Evolutionary conservation across 2,113 vertebrate genomes (phyloP).

Genomic region (Macrotus californicus): DNA sequence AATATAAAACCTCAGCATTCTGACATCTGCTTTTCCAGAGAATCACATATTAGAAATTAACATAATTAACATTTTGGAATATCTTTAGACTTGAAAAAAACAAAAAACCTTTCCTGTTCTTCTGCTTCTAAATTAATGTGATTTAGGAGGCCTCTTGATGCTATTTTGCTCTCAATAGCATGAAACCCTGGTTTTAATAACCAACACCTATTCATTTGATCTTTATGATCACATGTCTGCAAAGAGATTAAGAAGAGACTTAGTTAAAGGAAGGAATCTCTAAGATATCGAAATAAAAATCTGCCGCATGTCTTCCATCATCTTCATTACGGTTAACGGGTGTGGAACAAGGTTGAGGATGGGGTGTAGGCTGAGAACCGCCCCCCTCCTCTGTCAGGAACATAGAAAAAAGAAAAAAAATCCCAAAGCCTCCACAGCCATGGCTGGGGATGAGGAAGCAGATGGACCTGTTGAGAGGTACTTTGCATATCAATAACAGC

Average conservation of each 20-base stretch:
- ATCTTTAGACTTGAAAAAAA: neutral
- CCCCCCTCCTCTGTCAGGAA: no score
- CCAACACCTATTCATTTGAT: neutral
- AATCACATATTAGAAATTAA: constrained; percentile 17
- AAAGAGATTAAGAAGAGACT: constrained; percentile 5
- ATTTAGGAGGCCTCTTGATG: neutral
- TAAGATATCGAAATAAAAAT: constrained; percentile 27
- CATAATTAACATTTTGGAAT: neutral
- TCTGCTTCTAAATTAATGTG: neutral
- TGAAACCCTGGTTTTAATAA: neutral
- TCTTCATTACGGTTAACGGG: neutral
- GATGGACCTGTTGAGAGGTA: no score
- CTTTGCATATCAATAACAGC: no score
- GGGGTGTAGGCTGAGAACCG: no score
- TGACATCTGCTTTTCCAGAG: constrained; percentile 15
- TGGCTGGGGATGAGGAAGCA: no score
- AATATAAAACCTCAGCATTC: neutral
- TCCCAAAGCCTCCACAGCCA: no score
- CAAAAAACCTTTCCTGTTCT: neutral
- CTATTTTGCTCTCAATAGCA: neutral
- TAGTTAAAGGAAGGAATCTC: neutral
- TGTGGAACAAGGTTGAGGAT: no score
- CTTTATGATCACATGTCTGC: neutral
- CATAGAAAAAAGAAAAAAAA: no score
- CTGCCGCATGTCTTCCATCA: no score